Percentiles rank a stretch among this genome's conserved stretches.
Evolutionary conservation across 2,888 invertebrate species (phyloP).

Genomic region (Hololepta plana): DNA sequence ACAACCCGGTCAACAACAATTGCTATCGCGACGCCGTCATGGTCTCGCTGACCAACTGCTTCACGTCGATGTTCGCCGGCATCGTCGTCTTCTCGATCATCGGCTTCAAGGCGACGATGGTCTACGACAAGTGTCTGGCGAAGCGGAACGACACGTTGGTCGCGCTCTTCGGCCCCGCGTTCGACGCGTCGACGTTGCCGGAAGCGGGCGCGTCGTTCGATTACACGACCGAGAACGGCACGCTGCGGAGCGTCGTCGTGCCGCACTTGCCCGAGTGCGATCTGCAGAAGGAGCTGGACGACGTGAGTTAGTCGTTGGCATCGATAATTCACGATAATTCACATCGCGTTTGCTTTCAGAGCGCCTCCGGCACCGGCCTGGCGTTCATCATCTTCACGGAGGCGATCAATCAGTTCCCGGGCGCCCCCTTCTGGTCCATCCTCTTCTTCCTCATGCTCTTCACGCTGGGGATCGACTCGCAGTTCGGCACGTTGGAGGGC

Average conservation of each 20-base stretch:
- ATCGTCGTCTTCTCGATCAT: conserved; percentile 92
- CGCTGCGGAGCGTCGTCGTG: conserved; percentile 38
- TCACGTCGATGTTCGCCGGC: conserved; percentile 93
- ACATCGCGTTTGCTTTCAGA: conserved; percentile 54
- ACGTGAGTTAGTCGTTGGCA: conserved; percentile 53
- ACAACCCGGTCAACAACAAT: conserved; percentile 93
- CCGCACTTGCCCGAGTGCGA: conserved; percentile 58
- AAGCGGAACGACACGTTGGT: conserved; percentile 41
- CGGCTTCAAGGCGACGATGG: conserved; percentile 78
- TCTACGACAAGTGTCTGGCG: conserved; percentile 56
- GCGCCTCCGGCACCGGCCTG: conserved; percentile 88
- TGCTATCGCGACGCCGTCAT: conserved; percentile 86
- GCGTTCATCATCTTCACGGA: conserved; percentile 97
- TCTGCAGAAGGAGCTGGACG: conserved; percentile 70
- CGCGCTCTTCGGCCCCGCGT: conserved; percentile 34
- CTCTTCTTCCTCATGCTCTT: conserved; percentile 95
- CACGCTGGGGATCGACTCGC: conserved; percentile 90
- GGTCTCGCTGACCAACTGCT: conserved; percentile 83
- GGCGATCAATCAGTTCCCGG: conserved; percentile 94
- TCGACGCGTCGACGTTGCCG: conserved; percentile 32
- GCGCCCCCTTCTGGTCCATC: conserved; percentile 90
- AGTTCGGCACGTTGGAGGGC: conserved; percentile 90
- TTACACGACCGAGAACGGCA: conserved; percentile 31
- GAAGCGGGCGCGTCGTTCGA: conserved; percentile 36
- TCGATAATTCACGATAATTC: too few species aligned